A percentile compares a stretch with the other conserved stretches of the same genome.
These are phyloP conservation scores for Panurus biarmicus DNA, from an alignment of 2,113 vertebrate genomes.

Conservation along the genomic window DNA sequence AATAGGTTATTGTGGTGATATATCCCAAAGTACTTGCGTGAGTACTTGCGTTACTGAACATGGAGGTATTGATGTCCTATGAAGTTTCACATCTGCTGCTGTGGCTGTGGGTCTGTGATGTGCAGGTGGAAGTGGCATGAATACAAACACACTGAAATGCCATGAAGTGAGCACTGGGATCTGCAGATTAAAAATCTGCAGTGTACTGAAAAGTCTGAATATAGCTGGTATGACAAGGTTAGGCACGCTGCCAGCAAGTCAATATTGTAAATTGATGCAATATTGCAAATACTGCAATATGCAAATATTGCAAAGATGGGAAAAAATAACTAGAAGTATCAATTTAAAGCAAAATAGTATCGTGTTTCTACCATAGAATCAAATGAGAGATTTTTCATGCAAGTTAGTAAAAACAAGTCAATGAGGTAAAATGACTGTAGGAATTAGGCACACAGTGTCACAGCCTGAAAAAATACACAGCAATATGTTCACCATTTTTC, in stretches of 20 bases:
- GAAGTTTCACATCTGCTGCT: background rate
- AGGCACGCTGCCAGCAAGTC: accelerated
- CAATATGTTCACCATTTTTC: background rate
- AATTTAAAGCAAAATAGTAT: background rate
- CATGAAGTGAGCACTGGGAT: background rate
- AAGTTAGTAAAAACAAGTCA: background rate
- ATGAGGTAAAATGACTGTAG: background rate
- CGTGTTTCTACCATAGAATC: background rate
- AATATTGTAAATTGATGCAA: background rate
- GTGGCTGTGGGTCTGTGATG: background rate
- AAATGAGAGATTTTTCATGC: background rate
- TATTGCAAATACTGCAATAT: background rate
- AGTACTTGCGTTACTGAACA: background rate
- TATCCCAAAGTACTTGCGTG: background rate
- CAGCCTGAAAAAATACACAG: background rate
- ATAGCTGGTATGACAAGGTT: background rate
- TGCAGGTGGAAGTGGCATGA: background rate
- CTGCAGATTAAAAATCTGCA: background rate
- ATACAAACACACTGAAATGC: background rate
- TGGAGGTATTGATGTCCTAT: background rate
- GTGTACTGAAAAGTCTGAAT: background rate
- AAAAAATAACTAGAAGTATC: background rate
- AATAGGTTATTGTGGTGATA: background rate
- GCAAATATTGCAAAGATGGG: background rate
- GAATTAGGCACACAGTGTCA: background rate